Evolutionary conservation across 2,113 vertebrate genomes (phyloP).

Genomic region (Poeciliopsis retropinna): DNA sequence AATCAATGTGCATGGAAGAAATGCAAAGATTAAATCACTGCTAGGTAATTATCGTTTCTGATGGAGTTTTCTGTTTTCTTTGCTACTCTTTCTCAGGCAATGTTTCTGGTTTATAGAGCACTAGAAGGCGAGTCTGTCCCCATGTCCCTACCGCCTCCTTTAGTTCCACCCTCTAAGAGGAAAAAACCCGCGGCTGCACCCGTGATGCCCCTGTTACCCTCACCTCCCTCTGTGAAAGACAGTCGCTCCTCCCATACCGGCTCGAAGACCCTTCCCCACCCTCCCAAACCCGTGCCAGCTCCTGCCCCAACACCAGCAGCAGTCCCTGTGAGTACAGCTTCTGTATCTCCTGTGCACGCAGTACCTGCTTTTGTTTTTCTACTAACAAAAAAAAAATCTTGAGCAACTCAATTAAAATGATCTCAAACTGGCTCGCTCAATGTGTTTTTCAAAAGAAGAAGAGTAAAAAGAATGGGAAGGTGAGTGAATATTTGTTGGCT

Average conservation of each 20-base stretch:
- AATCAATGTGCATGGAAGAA: conserved; percentile 1
- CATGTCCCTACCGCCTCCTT: conserved; percentile 90
- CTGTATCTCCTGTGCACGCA: conserved; percentile 16
- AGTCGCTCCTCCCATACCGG: conserved; percentile 82
- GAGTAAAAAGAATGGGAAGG: conserved; percentile 28
- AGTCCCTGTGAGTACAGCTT: conserved; percentile 69
- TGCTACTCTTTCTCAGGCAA: conserved; percentile 83
- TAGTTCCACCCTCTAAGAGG: conserved; percentile 96
- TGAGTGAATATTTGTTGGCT: conserved; percentile 5
- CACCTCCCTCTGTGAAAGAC: conserved; percentile 86
- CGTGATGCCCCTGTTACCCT: conserved; percentile 83
- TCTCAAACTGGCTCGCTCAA: conserved; percentile 67
- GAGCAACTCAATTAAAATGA: conserved; percentile 46
- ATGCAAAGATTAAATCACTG: conserved; percentile 12
- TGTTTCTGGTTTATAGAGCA: conserved; percentile 98
- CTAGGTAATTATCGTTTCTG: conserved; percentile 40
- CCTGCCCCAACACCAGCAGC: conserved; percentile 62
- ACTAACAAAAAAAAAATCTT: not conserved
- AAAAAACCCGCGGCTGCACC: conserved; percentile 85
- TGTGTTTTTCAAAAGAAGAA: conserved; percentile 69
- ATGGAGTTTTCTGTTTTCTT: conserved; percentile 7
- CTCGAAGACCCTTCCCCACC: conserved; percentile 83
- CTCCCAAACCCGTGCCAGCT: conserved; percentile 70
- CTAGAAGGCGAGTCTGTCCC: conserved; percentile 96
- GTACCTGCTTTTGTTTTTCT: conserved; percentile 11